Evolutionary conservation across 1,140 invertebrate genomes (phyloP).

Genomic region (Aphidius ervi): DNA sequence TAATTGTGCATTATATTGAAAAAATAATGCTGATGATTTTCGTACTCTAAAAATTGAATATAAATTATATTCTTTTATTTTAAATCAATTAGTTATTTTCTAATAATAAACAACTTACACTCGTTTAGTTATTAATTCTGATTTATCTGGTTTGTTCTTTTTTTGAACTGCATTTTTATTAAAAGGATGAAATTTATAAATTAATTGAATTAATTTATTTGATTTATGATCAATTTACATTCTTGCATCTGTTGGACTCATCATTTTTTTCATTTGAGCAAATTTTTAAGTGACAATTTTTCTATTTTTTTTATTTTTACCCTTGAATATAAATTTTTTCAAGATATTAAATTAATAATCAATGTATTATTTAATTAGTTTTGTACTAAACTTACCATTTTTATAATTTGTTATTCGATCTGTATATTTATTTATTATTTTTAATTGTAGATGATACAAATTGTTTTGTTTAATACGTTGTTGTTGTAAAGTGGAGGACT

Average conservation of each 20-base stretch:
- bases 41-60: conserved; percentile 61
- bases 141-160: conserved; percentile 70
- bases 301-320: conserved; percentile 70
- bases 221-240: conserved; percentile 63
- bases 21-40: conserved; percentile 89
- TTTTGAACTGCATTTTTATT: conserved; percentile 60
- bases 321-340: too few relatives aligned
- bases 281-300: conserved; percentile 75
- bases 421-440: too few relatives aligned
- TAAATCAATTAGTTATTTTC: conserved; percentile 1
- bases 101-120: conserved; percentile 53
- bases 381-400: too few relatives aligned
- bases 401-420: too few relatives aligned
- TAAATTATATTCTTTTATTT: neutral
- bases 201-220: conserved; percentile 13
- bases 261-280: conserved; percentile 85
- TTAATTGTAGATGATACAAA: too few relatives aligned
- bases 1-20: conserved; percentile 97
- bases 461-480: too few relatives aligned
- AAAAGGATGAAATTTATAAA: neutral
- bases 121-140: conserved; percentile 76
- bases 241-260: conserved; percentile 76
- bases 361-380: too few relatives aligned
- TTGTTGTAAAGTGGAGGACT: too few relatives aligned
- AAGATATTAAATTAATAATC: too few relatives aligned